Evolutionary conservation across 2,888 invertebrate species (phyloP).

Genomic region (Phasia obesa): DNA sequence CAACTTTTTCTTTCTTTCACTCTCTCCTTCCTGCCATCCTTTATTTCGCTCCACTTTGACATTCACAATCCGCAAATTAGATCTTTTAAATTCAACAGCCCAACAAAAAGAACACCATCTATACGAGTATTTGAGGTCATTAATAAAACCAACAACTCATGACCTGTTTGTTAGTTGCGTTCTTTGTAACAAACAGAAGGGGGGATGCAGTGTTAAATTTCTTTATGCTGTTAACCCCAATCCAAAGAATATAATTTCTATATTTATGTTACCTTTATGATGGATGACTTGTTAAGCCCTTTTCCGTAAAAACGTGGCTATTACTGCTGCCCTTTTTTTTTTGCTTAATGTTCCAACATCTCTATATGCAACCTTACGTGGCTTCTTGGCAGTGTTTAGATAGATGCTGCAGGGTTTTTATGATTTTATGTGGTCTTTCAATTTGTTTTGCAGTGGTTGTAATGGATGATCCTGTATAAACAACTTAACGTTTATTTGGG

Average conservation of each 20-base stretch:
- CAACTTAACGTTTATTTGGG: slow-evolving; percentile 62
- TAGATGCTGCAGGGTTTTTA: slow-evolving; percentile 17
- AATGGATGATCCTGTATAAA: slow-evolving; percentile 68
- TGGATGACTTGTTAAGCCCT: slow-evolving; percentile 66
- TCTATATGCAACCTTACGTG: neutral
- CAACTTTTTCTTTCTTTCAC: neutral
- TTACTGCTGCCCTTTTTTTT: neutral
- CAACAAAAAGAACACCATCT: slow-evolving; percentile 73
- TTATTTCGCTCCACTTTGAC: no score
- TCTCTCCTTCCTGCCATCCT: neutral
- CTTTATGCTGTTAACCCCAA: slow-evolving; percentile 54
- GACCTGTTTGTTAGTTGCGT: slow-evolving; percentile 21
- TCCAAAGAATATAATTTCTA: slow-evolving; percentile 31
- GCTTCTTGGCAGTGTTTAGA: neutral
- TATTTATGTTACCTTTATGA: slow-evolving; percentile 64
- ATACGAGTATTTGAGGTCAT: slow-evolving; percentile 77
- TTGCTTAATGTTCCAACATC: neutral
- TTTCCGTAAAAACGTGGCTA: slow-evolving; percentile 30
- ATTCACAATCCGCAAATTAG: slow-evolving; percentile 34
- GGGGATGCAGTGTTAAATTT: slow-evolving; percentile 28
- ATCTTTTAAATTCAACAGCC: slow-evolving; percentile 75
- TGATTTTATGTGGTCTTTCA: slow-evolving; percentile 4
- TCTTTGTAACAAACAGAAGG: neutral
- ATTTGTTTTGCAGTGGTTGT: slow-evolving; percentile 10
- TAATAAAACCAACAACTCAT: slow-evolving; percentile 76